Evolutionary conservation across 2,797 vertebrate genomes (phyloP), one percentile per base, ranked within the genome.

Genomic region (Malacoctenus gilli): DNA sequence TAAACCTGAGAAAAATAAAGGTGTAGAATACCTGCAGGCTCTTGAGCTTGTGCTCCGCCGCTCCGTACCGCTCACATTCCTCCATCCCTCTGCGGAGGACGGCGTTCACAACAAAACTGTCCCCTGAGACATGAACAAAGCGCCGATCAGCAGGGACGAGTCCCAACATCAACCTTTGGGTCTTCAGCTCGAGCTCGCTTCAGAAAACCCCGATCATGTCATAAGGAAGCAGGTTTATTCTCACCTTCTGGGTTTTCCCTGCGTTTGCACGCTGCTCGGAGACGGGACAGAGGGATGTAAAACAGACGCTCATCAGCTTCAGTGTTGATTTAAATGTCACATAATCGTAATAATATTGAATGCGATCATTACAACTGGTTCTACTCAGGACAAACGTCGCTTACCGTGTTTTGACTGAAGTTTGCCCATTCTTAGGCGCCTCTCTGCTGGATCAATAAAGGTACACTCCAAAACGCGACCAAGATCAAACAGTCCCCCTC

Each of bases 171-270:
- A 1, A n/a, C n/a, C n/a, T n/a, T n/a, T n/a, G n/a, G n/a, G n/a
- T n/a, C n/a, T 5, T 8, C 6, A 1, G 1, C 19, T 30, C 2
- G 23, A 9, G 1, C 14, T 13, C 1, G 14, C 0, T 42, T 35
- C 0, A 25, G 14, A 9, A 0, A 52, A 23, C 2, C 4, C 23
- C 31, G 4, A 25, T 53, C 4, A 8, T 4, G 13, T 2, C n/a
- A n/a, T n/a, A n/a, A 20, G 13, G 46, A 42, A 4, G 21, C 2
- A 0, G 5, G 13, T 19, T 41, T 5, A 5, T 68, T 28, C 92
- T 93, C 84, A 95, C 94, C 94, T 90, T 94, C 93, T 4, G 94
- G 94, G 62, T 90, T 94, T 75, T 93, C 93, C 81, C 94, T 92
- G 71, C 89, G 89, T 82, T 87, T 93, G 72, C 87, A 90, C 63